Evolutionary conservation across 2,888 invertebrate species (phyloP), one percentile per base, ranked within the genome.

Genomic region (Epinotia ramella): DNA sequence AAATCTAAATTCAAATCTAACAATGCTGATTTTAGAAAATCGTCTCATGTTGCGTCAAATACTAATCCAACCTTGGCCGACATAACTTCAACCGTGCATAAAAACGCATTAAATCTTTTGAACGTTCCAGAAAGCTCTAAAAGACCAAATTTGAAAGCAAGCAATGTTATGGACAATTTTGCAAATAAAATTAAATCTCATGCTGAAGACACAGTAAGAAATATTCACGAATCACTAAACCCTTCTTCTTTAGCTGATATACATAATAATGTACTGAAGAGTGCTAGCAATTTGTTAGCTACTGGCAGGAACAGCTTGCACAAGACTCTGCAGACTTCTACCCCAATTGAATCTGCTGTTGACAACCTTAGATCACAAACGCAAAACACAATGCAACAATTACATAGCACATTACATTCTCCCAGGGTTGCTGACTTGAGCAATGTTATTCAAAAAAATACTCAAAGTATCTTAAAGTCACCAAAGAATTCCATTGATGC

Each of bases 371-470:
- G 82, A 77, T 79, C 81, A 62, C 86, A 86, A 65, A 80, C 89
- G 12, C 86, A 90, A 77, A 83, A 86, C 79, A 79, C 86, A n/a
- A 75, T 89, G 3, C 87, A 83, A 75, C 85, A 85, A 75, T 77
- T 90, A 69, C 86, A 89, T 59, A 80, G 87, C 33, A 81, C 84
- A 60, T 79, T 92, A 46, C 84, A 85, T 65, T 83, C 84, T 13
- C 82, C 84, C 33, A 62, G 24, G 24, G 12, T 44, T 24, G 11
- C 62, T 33, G 68, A 44, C 20, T 59, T 68, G 13, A 44, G 68
- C 4, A 53, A 12, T 53, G 59, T 59, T 65, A 20, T 73, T 60
- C 20, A 59, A 18, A 73, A 20, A 49, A 73, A 60, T 20, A 24
- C 66, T 13, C 44, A 66, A n/a, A 73, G 16, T 16, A 24, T 67